Base-by-base conservation (phyloP, 1,140 invertebrate species). In the Caenorhabditis latens region DNA sequence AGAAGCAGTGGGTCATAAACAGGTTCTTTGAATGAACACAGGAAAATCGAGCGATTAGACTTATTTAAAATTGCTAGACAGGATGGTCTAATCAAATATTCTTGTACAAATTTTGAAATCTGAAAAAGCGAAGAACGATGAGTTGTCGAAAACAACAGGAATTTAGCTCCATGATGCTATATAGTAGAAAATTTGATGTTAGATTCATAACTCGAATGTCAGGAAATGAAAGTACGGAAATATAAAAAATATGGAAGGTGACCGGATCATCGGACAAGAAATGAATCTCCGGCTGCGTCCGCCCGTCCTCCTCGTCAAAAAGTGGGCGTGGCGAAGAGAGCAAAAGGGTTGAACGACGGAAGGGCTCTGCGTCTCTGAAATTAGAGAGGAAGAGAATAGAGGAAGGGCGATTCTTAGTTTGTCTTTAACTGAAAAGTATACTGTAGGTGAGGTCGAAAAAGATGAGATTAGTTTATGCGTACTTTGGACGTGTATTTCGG, bases 281-380 rank as follows among this genome's bases (percentile, higher is more conserved):
- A 79, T 79, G 71, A 79, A 79, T 79, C 71, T 79, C 71, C 71
- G 46, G 43, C 46, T 21, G 11, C n/a, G 43, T 79, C n/a, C 46
- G 21, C 32, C 9, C 71, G 11, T 32, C 71, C 46, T 48, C 32
- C 46, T 46, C 65, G 40, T 46, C n/a, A 24, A 50, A 79, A 79
- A 24, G 46, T 79, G 71, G 71, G 71, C 71, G 71, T 46, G 21
- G n/a, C 71, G 46, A 50, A 79, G 71, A 79, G 71, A 79, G 71
- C 71, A 79, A 79, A 63, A 79, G 71, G 71, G 71, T 53, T 79
- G 71, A 79, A 42, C 43, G 21, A 79, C 46, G n/a, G 63, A 65
- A 42, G 50, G 40, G 40, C 46, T 79, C 71, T 79, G 71, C 71
- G 71, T 79, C 71, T 79, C 71, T 53, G 9, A 8, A 58, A 19